Evolutionary conservation across 2,888 invertebrate species (phyloP), one percentile per base, ranked within the genome.

Genomic region (Agonopterix arenella): DNA sequence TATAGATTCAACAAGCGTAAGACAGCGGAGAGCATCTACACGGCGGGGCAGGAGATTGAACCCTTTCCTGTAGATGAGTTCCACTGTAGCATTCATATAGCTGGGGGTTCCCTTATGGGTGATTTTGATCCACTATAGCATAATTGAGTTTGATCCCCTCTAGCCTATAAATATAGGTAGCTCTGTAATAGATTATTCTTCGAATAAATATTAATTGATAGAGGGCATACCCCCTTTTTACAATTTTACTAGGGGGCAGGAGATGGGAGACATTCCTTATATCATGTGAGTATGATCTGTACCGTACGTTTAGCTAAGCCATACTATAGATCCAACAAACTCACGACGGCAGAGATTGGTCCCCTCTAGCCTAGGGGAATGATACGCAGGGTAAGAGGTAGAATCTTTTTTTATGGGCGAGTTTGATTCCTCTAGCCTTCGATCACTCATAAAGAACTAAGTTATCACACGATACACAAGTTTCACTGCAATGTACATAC

Each of bases 201-300:
- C n/a, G n/a, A n/a, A n/a, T n/a, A n/a, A n/a, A n/a, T n/a, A n/a
- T n/a, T n/a, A n/a, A n/a, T n/a, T n/a, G n/a, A n/a, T n/a, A 8
- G 98, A 98, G 8, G 99, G 99, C 3, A 90, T 99, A 48, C 99
- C 99, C 40, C 99, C 99, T 11, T 99, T 99, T 99, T 98, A 98
- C 79, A 97, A 99, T 85, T 95, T 95, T 61, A 96, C 96, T 11
- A 99, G 99, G 0, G 99, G 99, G 0, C 96, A 98, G 77, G 96
- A 98, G 83, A 97, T 98, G 16, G 97, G 98, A 73, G n/a, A n/a
- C n/a, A n/a, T n/a, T n/a, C n/a, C n/a, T n/a, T n/a, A n/a, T n/a
- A n/a, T n/a, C n/a, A n/a, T n/a, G 98, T 97, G 69, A 79, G 86
- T 44, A 13, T 11, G 38, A 28, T n/a, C 11, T 45, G 10, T n/a